These are phyloP conservation scores for Ispidina picta DNA, from an alignment of 2,797 vertebrate genomes.

Conservation along the genomic window DNA sequence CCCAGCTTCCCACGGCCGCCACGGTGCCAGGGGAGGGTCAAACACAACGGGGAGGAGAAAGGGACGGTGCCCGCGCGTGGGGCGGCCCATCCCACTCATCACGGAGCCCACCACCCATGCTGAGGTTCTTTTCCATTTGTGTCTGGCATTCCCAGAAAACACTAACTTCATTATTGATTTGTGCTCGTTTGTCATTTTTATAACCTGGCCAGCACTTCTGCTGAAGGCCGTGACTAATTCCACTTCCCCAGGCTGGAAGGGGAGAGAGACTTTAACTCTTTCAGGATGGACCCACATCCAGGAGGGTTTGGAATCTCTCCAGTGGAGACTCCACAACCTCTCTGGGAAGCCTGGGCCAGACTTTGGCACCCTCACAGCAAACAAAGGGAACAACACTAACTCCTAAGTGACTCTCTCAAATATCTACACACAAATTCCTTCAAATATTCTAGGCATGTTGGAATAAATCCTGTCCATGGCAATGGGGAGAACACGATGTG, in stretches of 20 bases:
- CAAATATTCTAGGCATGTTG: not conserved
- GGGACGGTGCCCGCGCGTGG: rapidly evolving
- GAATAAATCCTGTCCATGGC: not conserved
- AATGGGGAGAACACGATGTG: not conserved
- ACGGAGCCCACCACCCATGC: rapidly evolving
- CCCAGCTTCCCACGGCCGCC: not conserved
- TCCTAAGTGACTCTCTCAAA: not conserved
- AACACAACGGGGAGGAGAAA: rapidly evolving
- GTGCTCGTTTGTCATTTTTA: slow-evolving; percentile 61
- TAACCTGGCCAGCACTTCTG: slow-evolving; percentile 52
- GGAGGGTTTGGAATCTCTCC: not conserved
- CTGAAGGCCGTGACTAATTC: slow-evolving; percentile 64
- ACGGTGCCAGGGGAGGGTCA: not conserved
- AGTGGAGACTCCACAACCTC: not conserved
- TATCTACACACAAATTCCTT: not conserved
- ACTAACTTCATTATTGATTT: slow-evolving; percentile 47
- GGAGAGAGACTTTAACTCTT: slow-evolving; percentile 17
- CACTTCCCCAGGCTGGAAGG: slow-evolving; percentile 32
- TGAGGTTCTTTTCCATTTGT: not conserved
- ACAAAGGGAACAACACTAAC: not conserved
- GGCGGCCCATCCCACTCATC: not conserved
- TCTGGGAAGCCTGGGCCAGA: not conserved
- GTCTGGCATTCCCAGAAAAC: slow-evolving; percentile 54
- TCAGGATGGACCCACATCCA: not conserved
- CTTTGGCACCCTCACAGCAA: not conserved